Evolutionary conservation across 2,797 vertebrate genomes (phyloP), one percentile per base, ranked within the genome.

Genomic region (Sebastes nivosus): DNA sequence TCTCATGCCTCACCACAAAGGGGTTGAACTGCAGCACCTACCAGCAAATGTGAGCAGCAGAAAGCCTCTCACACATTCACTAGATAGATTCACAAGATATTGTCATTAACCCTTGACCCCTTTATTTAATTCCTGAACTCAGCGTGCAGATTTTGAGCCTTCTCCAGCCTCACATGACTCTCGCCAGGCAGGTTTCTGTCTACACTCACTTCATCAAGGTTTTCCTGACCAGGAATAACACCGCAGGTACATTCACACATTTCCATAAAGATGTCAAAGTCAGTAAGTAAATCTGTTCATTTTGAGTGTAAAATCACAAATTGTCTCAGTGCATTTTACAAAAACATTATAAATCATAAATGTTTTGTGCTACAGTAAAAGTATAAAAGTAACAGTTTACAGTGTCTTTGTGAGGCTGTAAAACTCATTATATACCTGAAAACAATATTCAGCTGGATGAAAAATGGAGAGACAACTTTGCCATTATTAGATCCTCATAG

Each of bases 1-100:
- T 96, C 71, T 93, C 91, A 57, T 95, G 93, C 82, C 69, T 95
- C 9, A 30, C 65, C 81, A 85, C 77, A 6, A 87, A 54, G 18
- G 54, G 70, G 20, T 81, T 95, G 5, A 90, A 72, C 9, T 95
- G 95, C 82, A 81, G 32, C 66, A 88, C 88, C 84, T 96, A 86
- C 89, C 93, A 94, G 69, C 75, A 54, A 1, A 85, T 95, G 95
- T 95, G 83, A 82, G 92, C 79, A 24, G 8, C 46, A 50, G 46
- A 50, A 20, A 50, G 46, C 46, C 46, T 50, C 46, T 20, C 46
- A 50, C 57, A 12, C 20, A 27, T 24, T 14, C 2, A 50, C 18
- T 20, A 8, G 7, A 20, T 50, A 4, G 7, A 46, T 50, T 18
- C 3, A 20, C 46, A 50, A 50, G 18, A 50, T 20, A 50, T 50